Conservation (phyloP, 2,113 vertebrate genomes). For the Podocnemis expansa region DNA sequence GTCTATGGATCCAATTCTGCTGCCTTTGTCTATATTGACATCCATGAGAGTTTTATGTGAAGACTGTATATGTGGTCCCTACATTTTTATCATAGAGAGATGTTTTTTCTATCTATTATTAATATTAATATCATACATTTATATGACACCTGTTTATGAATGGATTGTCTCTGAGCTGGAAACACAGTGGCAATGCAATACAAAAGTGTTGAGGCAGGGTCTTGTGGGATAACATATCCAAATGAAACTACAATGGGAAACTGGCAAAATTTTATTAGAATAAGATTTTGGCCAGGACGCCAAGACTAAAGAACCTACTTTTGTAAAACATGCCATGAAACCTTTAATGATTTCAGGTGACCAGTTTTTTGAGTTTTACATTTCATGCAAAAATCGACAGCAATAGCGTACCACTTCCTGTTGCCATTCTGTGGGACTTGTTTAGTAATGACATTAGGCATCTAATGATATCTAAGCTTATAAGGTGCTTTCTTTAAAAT, state of each 20-base stretch:
- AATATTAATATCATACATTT: background rate
- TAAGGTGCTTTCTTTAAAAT: background rate
- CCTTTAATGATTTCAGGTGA: slow-evolving; percentile 44
- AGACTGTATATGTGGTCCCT: background rate
- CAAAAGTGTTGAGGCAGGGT: background rate
- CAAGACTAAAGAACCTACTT: slow-evolving; percentile 44
- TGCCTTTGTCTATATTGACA: background rate
- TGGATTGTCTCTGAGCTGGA: background rate
- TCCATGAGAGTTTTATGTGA: background rate
- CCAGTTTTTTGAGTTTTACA: background rate
- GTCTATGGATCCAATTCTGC: background rate
- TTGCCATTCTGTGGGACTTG: rapidly evolving
- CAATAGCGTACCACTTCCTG: rapidly evolving
- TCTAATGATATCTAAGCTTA: rapidly evolving
- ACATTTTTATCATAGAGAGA: rapidly evolving
- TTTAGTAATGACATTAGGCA: background rate
- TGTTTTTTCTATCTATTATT: background rate
- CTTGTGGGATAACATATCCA: slow-evolving; percentile 24
- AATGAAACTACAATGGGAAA: slow-evolving; percentile 43
- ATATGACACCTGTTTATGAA: rapidly evolving
- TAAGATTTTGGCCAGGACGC: slow-evolving; percentile 62
- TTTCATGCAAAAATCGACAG: background rate
- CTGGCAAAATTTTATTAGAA: slow-evolving; percentile 59
- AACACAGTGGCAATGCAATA: background rate
- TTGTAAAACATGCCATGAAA: slow-evolving; percentile 40